These are phyloP conservation scores for Sycobia sp. DNA, from an alignment of 1,140 invertebrate species.

Conservation along the genomic window DNA sequence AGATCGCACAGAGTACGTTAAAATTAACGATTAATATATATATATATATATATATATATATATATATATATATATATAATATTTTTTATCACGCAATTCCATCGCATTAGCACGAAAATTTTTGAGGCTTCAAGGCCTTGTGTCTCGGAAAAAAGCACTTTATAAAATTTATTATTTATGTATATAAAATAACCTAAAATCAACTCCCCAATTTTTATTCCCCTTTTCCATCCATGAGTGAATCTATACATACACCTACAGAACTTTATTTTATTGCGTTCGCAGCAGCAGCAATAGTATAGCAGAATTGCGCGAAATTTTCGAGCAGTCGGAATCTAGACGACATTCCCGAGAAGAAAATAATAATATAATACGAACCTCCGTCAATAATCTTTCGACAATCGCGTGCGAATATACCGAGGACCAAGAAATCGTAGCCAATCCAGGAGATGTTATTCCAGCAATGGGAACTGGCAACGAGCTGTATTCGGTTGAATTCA, in stretches of 20 bases:
- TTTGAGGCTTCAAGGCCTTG: too few relatives aligned
- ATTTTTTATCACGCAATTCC: too few relatives aligned
- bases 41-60: too few relatives aligned
- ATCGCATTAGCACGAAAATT: too few relatives aligned
- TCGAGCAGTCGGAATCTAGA: conserved; percentile 48
- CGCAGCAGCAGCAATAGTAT: conserved; percentile 50
- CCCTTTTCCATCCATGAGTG: too few relatives aligned
- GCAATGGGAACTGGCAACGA: conserved; percentile 35
- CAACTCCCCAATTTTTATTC: too few relatives aligned
- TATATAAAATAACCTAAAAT: too few relatives aligned
- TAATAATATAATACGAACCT: conserved; percentile 47
- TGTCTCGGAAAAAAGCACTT: too few relatives aligned
- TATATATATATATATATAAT: too few relatives aligned
- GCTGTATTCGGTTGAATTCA: conserved; percentile 34
- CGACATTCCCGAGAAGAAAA: conserved; percentile 53
- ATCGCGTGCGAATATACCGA: conserved; percentile 27
- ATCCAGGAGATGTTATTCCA: conserved; percentile 39
- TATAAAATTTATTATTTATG: too few relatives aligned
- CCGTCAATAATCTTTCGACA: conserved; percentile 36
- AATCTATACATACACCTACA: too few relatives aligned
- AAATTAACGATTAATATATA: background rate
- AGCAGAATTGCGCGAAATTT: conserved; percentile 48
- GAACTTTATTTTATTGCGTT: too few relatives aligned
- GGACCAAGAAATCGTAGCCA: conserved; percentile 36
- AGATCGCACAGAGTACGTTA: conserved; percentile 51